Evolutionary conservation across 2,113 vertebrate species (phyloP).

Genomic region (Perca schrenkii): DNA sequence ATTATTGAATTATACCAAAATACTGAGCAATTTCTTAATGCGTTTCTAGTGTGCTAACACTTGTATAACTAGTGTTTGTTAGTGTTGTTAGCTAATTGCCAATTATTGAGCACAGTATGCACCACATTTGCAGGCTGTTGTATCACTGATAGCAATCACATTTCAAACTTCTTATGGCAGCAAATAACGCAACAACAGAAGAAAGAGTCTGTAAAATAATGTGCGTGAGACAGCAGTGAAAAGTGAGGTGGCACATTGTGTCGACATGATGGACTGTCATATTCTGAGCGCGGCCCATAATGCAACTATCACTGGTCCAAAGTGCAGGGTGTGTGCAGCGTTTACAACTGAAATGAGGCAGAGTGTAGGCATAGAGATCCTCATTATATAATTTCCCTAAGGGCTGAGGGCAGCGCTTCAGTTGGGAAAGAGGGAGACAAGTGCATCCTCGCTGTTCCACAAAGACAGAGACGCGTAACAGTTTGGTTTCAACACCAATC

Average conservation of each 20-base stretch:
- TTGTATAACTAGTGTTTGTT: not conserved
- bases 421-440: conserved; percentile 64
- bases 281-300: conserved; percentile 76
- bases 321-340: conserved; percentile 77
- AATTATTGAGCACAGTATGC: not conserved
- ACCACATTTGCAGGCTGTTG: not conserved
- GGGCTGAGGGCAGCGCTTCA: conserved; percentile 73
- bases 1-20: conserved; percentile 31
- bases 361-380: conserved; percentile 77
- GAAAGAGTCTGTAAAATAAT: not conserved
- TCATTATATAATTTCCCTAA: conserved; percentile 83
- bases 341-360: conserved; percentile 86
- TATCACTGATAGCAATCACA: not conserved
- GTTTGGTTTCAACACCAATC: conserved; percentile 69
- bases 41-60: not conserved
- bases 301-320: conserved; percentile 83
- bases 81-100: not conserved
- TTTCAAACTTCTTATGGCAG: conserved; percentile 14
- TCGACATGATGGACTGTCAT: conserved; percentile 80
- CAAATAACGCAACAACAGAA: not conserved
- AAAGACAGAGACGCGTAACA: conserved; percentile 65
- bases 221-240: conserved; percentile 33
- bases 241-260: conserved; percentile 44
- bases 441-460: conserved; percentile 55
- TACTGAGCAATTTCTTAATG: not conserved